Base-by-base conservation (phyloP, 2,113 vertebrate genomes). In the Steatornis caripensis region DNA sequence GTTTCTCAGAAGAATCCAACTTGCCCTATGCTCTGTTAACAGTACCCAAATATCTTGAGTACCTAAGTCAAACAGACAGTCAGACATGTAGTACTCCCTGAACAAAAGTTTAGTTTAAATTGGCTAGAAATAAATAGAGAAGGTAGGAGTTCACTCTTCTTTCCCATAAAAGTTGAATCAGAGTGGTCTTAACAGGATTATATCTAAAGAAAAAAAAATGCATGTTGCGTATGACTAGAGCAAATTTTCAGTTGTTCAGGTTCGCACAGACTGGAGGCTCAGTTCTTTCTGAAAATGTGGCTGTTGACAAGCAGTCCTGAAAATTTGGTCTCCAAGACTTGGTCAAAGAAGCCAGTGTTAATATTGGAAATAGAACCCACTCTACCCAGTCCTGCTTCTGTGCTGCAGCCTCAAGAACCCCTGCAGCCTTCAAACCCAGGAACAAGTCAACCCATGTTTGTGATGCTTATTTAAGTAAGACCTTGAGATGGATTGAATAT, bases 371-470 rank as follows among this genome's bases (percentile, higher is more conserved):
- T 72, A 49, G 2, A 61, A 27, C 6, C 5, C 22, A 9, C 3
- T 75, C 5, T 66, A 6, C 11, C 9, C 6, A 15, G 4, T 45
- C 5, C 23, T 76, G 5, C 32, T 55, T 76, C 30, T 41, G 10
- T 22, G 11, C 13, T 62, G 9, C 18, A 74, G 16, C 21, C 37
- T 83, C 10, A 34, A 37, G 26, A 22, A 41, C 45, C 5, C 32
- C 21, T 24, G 10, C 6, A 69, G 14, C 5, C 26, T 78, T 66
- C 65, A 68, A 76, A 75, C 29, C 7, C 8, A 34, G 36, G 34
- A 62, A 16, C 7, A 26, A 1, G 0, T 17, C 54, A 34, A 18
- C 4, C 3, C 4, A 11, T 10, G 6, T 37, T 34, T 0, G 0
- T 37, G 2, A 10, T 49, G 5, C 30, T 66, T 84, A 36, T 79